Evolutionary conservation across 35 echinoderm and acorn worm genomes (phyloP), one percentile per base, ranked within the genome.

Genomic region (Strongylocentrotus purpuratus): DNA sequence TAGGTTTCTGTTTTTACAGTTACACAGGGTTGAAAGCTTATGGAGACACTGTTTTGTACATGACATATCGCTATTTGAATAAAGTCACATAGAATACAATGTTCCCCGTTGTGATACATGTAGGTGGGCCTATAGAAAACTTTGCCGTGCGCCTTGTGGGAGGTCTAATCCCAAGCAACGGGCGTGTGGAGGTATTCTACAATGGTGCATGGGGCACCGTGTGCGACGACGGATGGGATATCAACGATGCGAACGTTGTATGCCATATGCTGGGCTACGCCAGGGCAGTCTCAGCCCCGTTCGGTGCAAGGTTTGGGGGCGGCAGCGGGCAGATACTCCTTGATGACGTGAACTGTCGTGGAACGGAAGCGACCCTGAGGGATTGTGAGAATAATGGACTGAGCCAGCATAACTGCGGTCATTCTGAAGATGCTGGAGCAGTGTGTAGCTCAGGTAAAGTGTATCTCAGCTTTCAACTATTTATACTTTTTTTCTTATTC

Each of bases 371-470:
- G 20, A 22, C 45, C 5, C 46, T 93, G 48, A 9, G n/a, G 4
- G 45, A n/a, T 0, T 93, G 91, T n/a, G 46, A 46, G 46, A 93
- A 93, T 46, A 93, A 93, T n/a, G 91, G 91, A 47, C 31, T 93
- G 5, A 0, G 47, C 0, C n/a, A 31, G 11, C 91, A 93, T 46
- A 93, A 93, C 48, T 93, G 91, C 31, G 45, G 46, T 18, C 91
- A 93, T 46, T 14, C n/a, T 93, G 91, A 93, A 58, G 91, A 93
- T 93, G 91, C 91, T 14, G 91, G 91, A 3, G 91, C 46, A 25
- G 48, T 93, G 0, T 93, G 91, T 48, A 47, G 46, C 45, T 93
- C 46, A 46, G 91, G 91, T 93, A 58, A 58, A n/a, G 13, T 45
- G 22, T 9, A 13, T 31, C n/a, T 86, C 20, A 13, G 32, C 9